Percentiles rank a stretch among this genome's conserved stretches.
Evolutionary conservation across 2,113 vertebrate genomes (phyloP).

Genomic region (Charadrius vociferus): DNA sequence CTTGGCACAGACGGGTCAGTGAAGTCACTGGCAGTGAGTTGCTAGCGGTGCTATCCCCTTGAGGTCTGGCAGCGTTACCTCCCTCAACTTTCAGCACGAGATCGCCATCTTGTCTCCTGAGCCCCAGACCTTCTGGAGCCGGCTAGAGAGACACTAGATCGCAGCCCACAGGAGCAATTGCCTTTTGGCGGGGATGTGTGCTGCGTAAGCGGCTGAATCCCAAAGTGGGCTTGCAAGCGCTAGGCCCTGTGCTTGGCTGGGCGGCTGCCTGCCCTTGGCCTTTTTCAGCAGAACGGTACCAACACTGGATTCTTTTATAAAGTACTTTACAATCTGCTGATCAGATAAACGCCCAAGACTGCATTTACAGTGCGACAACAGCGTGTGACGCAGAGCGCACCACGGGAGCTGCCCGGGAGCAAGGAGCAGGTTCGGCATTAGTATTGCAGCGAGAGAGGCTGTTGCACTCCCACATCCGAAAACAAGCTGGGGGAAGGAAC

Average conservation of each 20-base stretch:
- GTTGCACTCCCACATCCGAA: not conserved
- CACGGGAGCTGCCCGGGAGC: not conserved
- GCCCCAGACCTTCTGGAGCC: not conserved
- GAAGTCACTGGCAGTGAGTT: not conserved
- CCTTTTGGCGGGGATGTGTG: not conserved
- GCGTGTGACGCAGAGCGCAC: accelerated
- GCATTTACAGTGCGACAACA: not conserved
- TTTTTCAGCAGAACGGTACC: not conserved
- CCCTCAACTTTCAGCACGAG: not conserved
- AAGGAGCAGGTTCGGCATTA: not conserved
- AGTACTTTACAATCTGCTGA: not conserved
- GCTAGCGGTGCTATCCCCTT: not conserved
- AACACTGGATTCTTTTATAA: not conserved
- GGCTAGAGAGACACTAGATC: not conserved
- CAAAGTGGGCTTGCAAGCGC: not conserved
- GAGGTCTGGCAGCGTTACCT: not conserved
- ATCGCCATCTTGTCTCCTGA: not conserved
- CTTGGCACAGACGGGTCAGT: not conserved
- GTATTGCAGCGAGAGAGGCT: not conserved
- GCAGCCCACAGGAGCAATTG: not conserved
- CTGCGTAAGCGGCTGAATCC: not conserved
- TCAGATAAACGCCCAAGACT: not conserved
- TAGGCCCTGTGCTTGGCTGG: not conserved
- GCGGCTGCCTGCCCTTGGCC: not conserved
- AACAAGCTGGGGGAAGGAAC: not conserved